Base-by-base conservation (phyloP, 2,113 vertebrate genomes). In the Sylvia atricapilla region DNA sequence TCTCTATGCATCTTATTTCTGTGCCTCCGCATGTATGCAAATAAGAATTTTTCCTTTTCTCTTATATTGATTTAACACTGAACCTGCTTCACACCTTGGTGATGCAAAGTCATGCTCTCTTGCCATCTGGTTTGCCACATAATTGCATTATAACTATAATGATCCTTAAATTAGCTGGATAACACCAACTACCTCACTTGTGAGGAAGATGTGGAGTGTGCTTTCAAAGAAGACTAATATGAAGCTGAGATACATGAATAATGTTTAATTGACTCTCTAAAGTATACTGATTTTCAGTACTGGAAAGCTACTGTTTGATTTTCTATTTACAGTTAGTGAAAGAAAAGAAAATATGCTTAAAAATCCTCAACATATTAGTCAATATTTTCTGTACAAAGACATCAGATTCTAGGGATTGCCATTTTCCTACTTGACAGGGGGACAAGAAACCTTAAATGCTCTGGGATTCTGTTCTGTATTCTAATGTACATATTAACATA, bases 21-120 rank as follows among this genome's bases (percentile, higher is more conserved):
- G 96, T 98, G 98, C 98, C 98, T 98, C 97, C 97, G 96, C 94
- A 83, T 97, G 97, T 98, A 99, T 99, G 98, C 97, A 99, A 99
- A 99, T 99, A 97, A 98, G 97, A 97, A 97, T 98, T 98, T 96
- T 98, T 96, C 94, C 96, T 98, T 97, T 97, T 91, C 94, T 97
- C 96, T 98, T 89, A 94, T 96, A 94, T 90, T 98, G 97, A 97
- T 97, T 98, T 96, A 98, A 97, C 96, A 94, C 88, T 96, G 97
- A 96, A 97, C 98, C 97, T 97, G 94, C 97, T 98, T 97, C 97
- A 93, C 96, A 97, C 97, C 95, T 97, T 97, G 95, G 88, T 96
- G 91, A 95, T 89, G 95, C 90, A 97, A 97, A 98, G 86, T 94
- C 96, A 97, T 89, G 78, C 93, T 96, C 82, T 95, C 92, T 96